Evolutionary conservation across 1,140 invertebrate genomes (phyloP).

Genomic region (Drosophila parvula): DNA sequence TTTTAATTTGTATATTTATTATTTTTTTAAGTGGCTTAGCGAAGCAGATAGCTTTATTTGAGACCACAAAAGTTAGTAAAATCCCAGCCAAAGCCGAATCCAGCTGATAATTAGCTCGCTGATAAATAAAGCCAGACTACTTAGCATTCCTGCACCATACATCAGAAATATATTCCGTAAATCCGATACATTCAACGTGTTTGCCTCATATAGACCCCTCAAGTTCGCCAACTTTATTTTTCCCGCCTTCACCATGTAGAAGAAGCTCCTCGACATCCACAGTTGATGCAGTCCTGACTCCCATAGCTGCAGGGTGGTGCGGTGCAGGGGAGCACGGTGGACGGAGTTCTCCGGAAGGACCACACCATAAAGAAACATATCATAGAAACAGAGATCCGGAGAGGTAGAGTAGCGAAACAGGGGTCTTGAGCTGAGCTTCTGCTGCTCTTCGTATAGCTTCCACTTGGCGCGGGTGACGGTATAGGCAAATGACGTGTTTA

Average conservation of each 20-base stretch:
- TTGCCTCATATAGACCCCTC: not conserved
- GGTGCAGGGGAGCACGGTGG: constrained; percentile 25
- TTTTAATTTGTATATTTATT: no score
- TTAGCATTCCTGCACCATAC: constrained; percentile 22
- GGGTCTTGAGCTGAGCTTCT: constrained; percentile 25
- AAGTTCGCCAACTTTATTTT: constrained; percentile 14
- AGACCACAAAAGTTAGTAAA: not conserved
- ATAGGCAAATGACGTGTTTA: constrained; percentile 59
- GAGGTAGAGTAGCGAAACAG: constrained; percentile 54
- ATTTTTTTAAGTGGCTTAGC: no score
- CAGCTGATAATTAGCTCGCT: constrained; percentile 24
- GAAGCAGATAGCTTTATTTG: not conserved
- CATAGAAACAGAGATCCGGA: constrained; percentile 40
- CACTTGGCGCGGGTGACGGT: constrained; percentile 54
- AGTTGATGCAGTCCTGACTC: constrained; percentile 41
- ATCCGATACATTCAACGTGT: constrained; percentile 14
- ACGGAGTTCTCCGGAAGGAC: constrained; percentile 58
- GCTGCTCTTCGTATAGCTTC: constrained; percentile 50
- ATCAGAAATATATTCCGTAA: constrained; percentile 19
- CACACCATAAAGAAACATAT: constrained; percentile 40
- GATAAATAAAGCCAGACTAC: constrained; percentile 42
- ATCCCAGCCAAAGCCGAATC: constrained; percentile 28
- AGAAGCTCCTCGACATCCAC: constrained; percentile 50
- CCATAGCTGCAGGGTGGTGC: constrained; percentile 35
- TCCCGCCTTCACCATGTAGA: constrained; percentile 55